A percentile compares a stretch with the other conserved stretches of the same genome.
Conservation (phyloP, 1,140 invertebrate genomes). For the Sycophila sp. region DNA sequence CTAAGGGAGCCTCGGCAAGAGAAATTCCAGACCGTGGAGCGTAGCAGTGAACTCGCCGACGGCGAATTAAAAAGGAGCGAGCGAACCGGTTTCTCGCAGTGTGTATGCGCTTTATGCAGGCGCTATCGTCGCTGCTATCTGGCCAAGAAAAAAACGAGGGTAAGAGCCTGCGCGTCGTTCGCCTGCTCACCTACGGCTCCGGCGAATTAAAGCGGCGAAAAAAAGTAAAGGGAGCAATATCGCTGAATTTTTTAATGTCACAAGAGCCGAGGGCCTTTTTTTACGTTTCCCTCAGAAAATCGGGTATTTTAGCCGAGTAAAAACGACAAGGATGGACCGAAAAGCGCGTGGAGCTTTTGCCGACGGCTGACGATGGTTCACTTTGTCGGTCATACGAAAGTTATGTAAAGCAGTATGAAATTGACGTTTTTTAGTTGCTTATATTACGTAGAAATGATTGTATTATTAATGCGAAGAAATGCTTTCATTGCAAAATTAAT, state of each 20-base stretch:
- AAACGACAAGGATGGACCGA: too few relatives aligned
- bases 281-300: too few relatives aligned
- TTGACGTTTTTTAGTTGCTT: too few relatives aligned
- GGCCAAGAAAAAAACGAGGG: slow-evolving; percentile 20
- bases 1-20: background rate
- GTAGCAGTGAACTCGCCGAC: background rate
- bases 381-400: too few relatives aligned
- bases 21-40: background rate
- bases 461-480: too few relatives aligned
- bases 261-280: too few relatives aligned
- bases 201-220: background rate
- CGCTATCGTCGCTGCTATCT: slow-evolving; percentile 35
- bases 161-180: slow-evolving; percentile 9
- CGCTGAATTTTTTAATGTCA: slow-evolving; percentile 1
- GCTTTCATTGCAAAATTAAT: too few relatives aligned
- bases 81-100: slow-evolving; percentile 17
- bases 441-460: too few relatives aligned
- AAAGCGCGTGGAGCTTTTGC: slow-evolving; percentile 25
- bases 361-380: slow-evolving; percentile 24
- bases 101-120: background rate
- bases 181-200: background rate
- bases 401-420: too few relatives aligned
- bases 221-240: too few relatives aligned
- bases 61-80: background rate
- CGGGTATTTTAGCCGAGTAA: too few relatives aligned